A percentile compares a stretch with the other conserved stretches of the same genome.
These are phyloP conservation scores for Drosophila quinaria DNA, from an alignment of 2,888 invertebrate species.

Conservation along the genomic window DNA sequence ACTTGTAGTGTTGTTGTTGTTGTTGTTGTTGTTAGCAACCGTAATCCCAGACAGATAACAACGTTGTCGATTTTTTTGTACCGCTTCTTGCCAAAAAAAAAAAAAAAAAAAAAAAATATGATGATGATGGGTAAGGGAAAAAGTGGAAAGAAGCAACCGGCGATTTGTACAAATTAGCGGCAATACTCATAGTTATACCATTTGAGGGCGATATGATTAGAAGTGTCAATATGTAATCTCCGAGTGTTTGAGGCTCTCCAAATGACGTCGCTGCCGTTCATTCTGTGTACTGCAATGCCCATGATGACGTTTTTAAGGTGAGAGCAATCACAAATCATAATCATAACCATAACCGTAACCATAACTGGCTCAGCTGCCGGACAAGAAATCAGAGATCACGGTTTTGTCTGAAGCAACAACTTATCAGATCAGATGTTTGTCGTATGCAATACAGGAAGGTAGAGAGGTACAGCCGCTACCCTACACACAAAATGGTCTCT, in stretches of 20 bases:
- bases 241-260: slow-evolving; percentile 31
- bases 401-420: not conserved
- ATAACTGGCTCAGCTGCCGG: slow-evolving; percentile 6
- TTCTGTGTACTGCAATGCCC: slow-evolving; percentile 32
- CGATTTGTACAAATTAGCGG: slow-evolving; percentile 66
- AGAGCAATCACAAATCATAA: not conserved
- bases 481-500: too few species aligned
- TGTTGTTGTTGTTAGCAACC: slow-evolving; percentile 24
- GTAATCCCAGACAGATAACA: slow-evolving; percentile 62
- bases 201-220: slow-evolving; percentile 69
- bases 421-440: too few species aligned
- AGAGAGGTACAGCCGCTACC: too few species aligned
- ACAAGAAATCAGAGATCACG: not conserved
- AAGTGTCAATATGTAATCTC: slow-evolving; percentile 69
- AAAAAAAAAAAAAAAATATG: not conserved
- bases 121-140: slow-evolving; percentile 9
- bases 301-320: slow-evolving; percentile 30
- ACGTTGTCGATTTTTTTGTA: slow-evolving; percentile 30
- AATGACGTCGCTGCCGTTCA: slow-evolving; percentile 55
- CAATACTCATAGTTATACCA: slow-evolving; percentile 50
- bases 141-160: slow-evolving; percentile 13
- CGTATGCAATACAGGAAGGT: too few species aligned
- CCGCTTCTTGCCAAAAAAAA: slow-evolving; percentile 17
- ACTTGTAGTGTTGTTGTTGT: slow-evolving; percentile 1
- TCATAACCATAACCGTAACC: slow-evolving; percentile 8